Evolutionary conservation across 2,113 vertebrate genomes (phyloP).

Genomic region (Climacteris rufus): DNA sequence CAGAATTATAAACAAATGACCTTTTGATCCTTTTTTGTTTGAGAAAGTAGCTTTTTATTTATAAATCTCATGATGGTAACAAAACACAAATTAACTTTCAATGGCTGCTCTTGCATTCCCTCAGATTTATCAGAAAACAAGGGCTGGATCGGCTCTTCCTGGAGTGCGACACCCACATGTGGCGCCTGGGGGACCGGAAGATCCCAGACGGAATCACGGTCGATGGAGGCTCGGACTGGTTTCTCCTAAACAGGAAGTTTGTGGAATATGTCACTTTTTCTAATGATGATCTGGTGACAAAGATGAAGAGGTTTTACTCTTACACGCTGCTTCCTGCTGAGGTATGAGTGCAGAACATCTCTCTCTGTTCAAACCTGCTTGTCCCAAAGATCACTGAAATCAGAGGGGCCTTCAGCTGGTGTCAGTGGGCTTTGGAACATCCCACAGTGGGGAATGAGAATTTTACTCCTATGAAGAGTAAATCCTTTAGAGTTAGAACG

Average conservation of each 20-base stretch:
- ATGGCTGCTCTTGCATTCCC: not conserved
- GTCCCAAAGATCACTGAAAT: not conserved
- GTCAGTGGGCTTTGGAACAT: not conserved
- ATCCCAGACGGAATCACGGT: slow-evolving; percentile 94
- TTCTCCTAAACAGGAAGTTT: slow-evolving; percentile 92
- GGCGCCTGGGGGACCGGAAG: slow-evolving; percentile 92
- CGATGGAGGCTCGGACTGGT: slow-evolving; percentile 96
- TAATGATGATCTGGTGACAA: slow-evolving; percentile 88
- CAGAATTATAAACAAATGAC: not conserved
- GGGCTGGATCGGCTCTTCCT: slow-evolving; percentile 94
- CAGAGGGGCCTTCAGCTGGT: not conserved
- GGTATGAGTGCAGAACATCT: slow-evolving; percentile 59
- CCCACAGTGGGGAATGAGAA: not conserved
- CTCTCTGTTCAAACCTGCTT: not conserved
- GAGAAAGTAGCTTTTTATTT: not conserved
- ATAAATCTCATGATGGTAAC: not conserved
- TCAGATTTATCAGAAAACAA: slow-evolving; percentile 95
- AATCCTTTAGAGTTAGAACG: not conserved
- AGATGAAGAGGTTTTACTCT: slow-evolving; percentile 95
- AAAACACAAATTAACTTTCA: not conserved
- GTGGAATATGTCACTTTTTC: slow-evolving; percentile 94
- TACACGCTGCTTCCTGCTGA: slow-evolving; percentile 95
- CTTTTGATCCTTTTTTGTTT: not conserved
- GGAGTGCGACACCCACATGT: slow-evolving; percentile 98
- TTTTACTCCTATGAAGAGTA: not conserved